Percentiles rank a stretch among this genome's conserved stretches.
Conservation (phyloP, 2,888 invertebrate genomes). For the Listrodromus nycthemerus region DNA sequence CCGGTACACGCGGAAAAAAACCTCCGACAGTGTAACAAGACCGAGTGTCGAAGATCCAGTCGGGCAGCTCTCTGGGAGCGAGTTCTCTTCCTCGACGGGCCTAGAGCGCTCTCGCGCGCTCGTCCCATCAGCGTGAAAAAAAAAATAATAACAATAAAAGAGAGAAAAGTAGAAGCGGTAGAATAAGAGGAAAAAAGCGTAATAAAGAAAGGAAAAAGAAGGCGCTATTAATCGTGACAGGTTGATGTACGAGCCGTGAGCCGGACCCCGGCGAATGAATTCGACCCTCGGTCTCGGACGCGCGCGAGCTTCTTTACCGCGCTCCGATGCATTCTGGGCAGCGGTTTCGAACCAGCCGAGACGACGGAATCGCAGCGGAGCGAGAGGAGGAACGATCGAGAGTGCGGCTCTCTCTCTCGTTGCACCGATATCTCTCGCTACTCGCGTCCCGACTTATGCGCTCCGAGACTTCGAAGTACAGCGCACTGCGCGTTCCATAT, state of each 20-base stretch:
- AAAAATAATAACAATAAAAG: conserved; percentile 62
- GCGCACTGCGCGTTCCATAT: conserved; percentile 1
- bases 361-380: neutral
- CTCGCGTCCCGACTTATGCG: conserved; percentile 54
- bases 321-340: conserved; percentile 50
- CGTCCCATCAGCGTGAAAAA: conserved; percentile 46
- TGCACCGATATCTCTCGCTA: conserved; percentile 61
- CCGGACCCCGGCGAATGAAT: conserved; percentile 76
- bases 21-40: conserved; percentile 72
- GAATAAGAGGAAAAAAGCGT: neutral
- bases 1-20: conserved; percentile 60
- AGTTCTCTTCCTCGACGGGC: neutral
- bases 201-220: conserved; percentile 70
- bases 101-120: conserved; percentile 59
- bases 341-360: conserved; percentile 34
- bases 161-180: conserved; percentile 33
- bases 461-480: conserved; percentile 3
- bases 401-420: neutral
- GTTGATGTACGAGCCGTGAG: conserved; percentile 81
- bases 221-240: conserved; percentile 81
- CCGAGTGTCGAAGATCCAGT: conserved; percentile 76
- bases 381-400: conserved; percentile 9
- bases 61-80: conserved; percentile 66
- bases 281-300: conserved; percentile 73
- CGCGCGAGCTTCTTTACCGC: conserved; percentile 56